These are phyloP conservation scores for Dryas iulia DNA, from an alignment of 1,140 invertebrate genomes.

Conservation along the genomic window DNA sequence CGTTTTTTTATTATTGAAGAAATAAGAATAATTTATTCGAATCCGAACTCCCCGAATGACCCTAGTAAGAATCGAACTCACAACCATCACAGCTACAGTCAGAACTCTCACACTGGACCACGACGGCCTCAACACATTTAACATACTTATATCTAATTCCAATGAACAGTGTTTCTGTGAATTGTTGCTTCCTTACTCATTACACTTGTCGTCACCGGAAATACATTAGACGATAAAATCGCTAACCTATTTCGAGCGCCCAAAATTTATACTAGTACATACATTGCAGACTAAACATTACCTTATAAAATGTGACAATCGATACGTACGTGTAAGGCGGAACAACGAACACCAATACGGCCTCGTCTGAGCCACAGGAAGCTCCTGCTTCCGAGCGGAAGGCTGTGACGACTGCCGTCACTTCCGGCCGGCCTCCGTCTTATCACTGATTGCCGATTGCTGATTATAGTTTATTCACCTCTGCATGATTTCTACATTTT, in stretches of 20 bases:
- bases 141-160: background rate
- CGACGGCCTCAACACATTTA: too few relatives aligned
- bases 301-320: conserved; percentile 4
- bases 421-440: conserved; percentile 25
- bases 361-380: conserved; percentile 48
- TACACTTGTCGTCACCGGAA: background rate
- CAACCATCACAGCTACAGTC: too few relatives aligned
- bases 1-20: too few relatives aligned
- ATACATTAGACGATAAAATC: background rate
- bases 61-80: too few relatives aligned
- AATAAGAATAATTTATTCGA: too few relatives aligned
- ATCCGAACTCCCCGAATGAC: too few relatives aligned
- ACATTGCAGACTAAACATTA: background rate
- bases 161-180: background rate
- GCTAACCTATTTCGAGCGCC: background rate
- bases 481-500: background rate
- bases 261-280: conserved; percentile 1
- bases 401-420: conserved; percentile 25
- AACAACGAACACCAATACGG: conserved; percentile 21
- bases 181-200: background rate
- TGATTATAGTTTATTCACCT: conserved; percentile 23
- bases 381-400: conserved; percentile 52
- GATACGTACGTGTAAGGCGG: conserved; percentile 20
- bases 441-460: conserved; percentile 14
- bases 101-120: too few relatives aligned